These are phyloP conservation scores for Camponotus vicinus DNA, from an alignment of 1,140 invertebrate species.

Conservation along the genomic window DNA sequence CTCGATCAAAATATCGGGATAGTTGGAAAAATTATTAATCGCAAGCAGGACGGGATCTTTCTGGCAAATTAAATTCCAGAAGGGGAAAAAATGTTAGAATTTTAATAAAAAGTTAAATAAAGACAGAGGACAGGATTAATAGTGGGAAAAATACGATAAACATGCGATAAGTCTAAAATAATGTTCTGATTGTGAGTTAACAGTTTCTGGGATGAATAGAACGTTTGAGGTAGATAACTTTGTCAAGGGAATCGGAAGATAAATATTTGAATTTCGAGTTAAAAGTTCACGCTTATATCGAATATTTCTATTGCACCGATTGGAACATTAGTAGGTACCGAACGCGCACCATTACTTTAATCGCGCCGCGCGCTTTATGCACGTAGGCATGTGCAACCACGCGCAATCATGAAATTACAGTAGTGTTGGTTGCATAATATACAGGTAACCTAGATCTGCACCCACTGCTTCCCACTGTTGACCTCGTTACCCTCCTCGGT, in stretches of 20 bases:
- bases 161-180: background rate
- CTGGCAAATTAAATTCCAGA: background rate
- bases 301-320: background rate
- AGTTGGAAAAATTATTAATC: background rate
- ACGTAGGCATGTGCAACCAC: conserved; percentile 67
- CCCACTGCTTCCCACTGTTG: conserved; percentile 80
- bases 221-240: background rate
- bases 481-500: conserved; percentile 78
- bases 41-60: background rate
- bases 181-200: background rate
- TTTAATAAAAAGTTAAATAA: background rate
- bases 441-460: conserved; percentile 83
- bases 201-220: background rate
- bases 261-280: background rate
- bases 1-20: background rate
- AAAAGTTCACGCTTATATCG: too few relatives aligned
- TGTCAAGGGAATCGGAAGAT: too few relatives aligned
- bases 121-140: background rate
- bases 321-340: background rate
- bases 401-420: conserved; percentile 72
- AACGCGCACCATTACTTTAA: conserved; percentile 12
- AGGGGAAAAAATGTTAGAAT: background rate
- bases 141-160: background rate
- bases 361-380: conserved; percentile 42
- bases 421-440: conserved; percentile 84